These are phyloP conservation scores for Mechanitis mazaeus DNA, from an alignment of 2,888 invertebrate species.

Conservation along the genomic window DNA sequence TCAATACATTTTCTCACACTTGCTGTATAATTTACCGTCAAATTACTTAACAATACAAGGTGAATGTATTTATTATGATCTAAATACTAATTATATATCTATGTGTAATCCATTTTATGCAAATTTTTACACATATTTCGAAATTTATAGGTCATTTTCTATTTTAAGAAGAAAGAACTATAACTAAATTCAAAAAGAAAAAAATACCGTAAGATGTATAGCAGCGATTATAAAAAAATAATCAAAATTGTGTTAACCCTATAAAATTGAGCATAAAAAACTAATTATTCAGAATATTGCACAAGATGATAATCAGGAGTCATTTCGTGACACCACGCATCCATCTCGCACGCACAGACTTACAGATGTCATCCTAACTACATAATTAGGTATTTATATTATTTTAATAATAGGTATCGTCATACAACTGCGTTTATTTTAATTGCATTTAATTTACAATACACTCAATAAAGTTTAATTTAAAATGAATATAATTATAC, in stretches of 20 bases:
- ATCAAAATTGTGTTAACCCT: too few species aligned
- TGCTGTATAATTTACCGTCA: not conserved
- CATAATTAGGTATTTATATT: slow-evolving; percentile 22
- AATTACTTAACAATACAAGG: slow-evolving; percentile 4
- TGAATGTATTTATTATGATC: not conserved
- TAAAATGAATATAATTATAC: too few species aligned
- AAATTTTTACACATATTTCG: too few species aligned
- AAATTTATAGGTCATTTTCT: too few species aligned
- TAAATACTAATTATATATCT: too few species aligned
- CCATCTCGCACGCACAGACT: slow-evolving; percentile 14
- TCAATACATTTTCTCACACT: not conserved
- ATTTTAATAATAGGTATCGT: slow-evolving; percentile 22
- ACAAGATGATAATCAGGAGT: slow-evolving; percentile 17
- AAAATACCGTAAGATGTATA: too few species aligned
- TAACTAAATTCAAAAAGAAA: too few species aligned
- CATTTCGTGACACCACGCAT: slow-evolving; percentile 23
- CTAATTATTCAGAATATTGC: too few species aligned
- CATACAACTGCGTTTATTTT: not conserved
- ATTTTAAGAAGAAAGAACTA: too few species aligned
- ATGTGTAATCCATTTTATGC: too few species aligned
- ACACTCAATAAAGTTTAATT: not conserved
- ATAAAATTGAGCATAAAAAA: too few species aligned
- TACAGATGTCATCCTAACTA: slow-evolving; percentile 22
- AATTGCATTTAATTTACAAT: not conserved
- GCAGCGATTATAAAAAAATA: too few species aligned